phyloP scores from a whole-genome alignment of 2,888 invertebrate genomes.

The Hypsopygia costalis region DNA sequence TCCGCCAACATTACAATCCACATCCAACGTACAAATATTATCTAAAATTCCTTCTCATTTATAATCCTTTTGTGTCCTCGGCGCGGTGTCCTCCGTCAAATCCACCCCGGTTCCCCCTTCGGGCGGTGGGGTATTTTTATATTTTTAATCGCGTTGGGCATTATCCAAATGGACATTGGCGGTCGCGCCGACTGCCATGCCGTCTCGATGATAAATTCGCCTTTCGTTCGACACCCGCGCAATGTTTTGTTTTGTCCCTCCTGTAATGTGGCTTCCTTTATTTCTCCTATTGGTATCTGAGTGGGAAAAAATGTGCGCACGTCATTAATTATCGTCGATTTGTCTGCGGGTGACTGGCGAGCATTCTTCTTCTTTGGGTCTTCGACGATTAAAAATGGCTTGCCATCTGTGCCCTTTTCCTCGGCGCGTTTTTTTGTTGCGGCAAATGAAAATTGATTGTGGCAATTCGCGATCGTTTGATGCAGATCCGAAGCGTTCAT shows the following conservation, averaged over 20 bases:
- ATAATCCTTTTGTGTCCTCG: slow-evolving; percentile 81
- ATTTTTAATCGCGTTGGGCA: slow-evolving; percentile 81
- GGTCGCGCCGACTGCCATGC: slow-evolving; percentile 70
- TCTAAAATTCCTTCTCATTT: slow-evolving; percentile 82
- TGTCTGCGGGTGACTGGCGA: slow-evolving; percentile 70
- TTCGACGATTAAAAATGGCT: slow-evolving; percentile 71
- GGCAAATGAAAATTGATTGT: slow-evolving; percentile 75
- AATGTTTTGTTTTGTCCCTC: slow-evolving; percentile 71
- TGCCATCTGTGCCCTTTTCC: slow-evolving; percentile 51
- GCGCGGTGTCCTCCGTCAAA: slow-evolving; percentile 79
- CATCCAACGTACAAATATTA: slow-evolving; percentile 80
- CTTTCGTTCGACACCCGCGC: slow-evolving; percentile 77
- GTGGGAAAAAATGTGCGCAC: slow-evolving; percentile 58
- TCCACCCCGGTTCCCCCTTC: slow-evolving; percentile 38
- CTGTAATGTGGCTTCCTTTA: slow-evolving; percentile 61
- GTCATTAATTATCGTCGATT: slow-evolving; percentile 77
- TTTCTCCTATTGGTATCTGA: slow-evolving; percentile 50
- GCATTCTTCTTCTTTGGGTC: slow-evolving; percentile 50
- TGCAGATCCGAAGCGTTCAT: slow-evolving; percentile 60
- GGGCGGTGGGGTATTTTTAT: slow-evolving; percentile 74
- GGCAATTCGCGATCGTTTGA: slow-evolving; percentile 64
- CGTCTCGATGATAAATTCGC: slow-evolving; percentile 79
- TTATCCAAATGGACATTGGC: slow-evolving; percentile 81
- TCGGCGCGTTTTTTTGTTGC: slow-evolving; percentile 29
- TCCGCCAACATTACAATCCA: slow-evolving; percentile 76